A percentile compares a stretch with the other conserved stretches of the same genome.
These are phyloP conservation scores for Phymanthus crucifer DNA, from an alignment of 92 coral and sea anemone species.

Conservation along the genomic window DNA sequence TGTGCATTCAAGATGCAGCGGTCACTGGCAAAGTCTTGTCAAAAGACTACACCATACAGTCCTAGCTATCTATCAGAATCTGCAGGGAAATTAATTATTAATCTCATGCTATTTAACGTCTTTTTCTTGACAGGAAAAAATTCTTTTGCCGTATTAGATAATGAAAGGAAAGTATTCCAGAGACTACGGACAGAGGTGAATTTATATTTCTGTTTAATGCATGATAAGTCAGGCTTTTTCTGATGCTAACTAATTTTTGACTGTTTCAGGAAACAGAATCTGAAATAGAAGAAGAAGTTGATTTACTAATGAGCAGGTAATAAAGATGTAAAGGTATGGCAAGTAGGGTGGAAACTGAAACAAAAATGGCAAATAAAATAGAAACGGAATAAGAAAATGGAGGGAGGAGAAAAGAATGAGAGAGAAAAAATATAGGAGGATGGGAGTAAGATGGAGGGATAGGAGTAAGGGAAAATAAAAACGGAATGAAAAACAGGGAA, in stretches of 20 bases:
- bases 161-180: conserved; percentile 94
- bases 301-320: conserved; percentile 96
- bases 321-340: neutral
- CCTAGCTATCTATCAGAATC: no score
- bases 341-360: neutral
- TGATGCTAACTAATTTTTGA: neutral
- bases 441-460: no score
- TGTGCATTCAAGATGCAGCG: no score
- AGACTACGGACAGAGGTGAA: conserved; percentile 88
- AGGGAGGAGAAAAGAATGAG: no score
- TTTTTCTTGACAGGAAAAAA: conserved; percentile 59
- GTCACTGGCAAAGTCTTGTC: no score
- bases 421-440: no score
- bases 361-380: no score
- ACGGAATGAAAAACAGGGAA: no score
- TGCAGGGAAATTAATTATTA: no score
- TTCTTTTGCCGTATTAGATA: conserved; percentile 93
- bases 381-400: no score
- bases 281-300: conserved; percentile 97
- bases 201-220: neutral
- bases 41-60: no score
- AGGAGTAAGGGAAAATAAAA: no score
- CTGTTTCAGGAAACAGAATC: conserved; percentile 89
- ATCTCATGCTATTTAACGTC: neutral
- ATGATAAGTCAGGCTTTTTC: neutral